Base-by-base conservation (phyloP, 2,797 vertebrate species). In the Muscicapa comitata region DNA sequence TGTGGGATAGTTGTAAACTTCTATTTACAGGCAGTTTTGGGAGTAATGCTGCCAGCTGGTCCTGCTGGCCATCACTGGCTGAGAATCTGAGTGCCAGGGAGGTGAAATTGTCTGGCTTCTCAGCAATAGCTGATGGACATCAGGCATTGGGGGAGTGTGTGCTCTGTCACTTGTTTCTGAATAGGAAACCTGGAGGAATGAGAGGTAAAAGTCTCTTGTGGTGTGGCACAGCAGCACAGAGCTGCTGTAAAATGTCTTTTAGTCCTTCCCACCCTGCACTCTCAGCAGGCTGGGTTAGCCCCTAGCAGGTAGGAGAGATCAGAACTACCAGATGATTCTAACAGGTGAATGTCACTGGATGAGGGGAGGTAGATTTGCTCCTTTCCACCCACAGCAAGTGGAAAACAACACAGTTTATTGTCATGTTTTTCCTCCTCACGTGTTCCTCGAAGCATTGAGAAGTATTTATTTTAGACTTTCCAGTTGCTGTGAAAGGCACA, bases 101-200 rank as follows among this genome's bases (percentile, higher is more conserved):
- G 50, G 37, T 9, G 72, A 4, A 3, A 7, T 29, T 15, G 5
- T 29, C 51, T 45, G 2, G 33, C 5, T 31, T 40, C 42, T 54
- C 0, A 9, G 33, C 11, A 5, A 6, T 0, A 58, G 38, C 74
- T 38, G 75, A 45, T 7, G 45, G 5, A 17, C 0, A 0, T 15
- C 1, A 8, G 72, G 54, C 3, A 5, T 3, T 6, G 6, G 17
- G 72, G 11, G 51, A 2, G 1, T 0, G 0, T 15, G 29, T 58
- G 38, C 50, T 33, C 35, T 7, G 10, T 9, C 53, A 14, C 13
- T 26, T 37, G 54, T 19, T 73, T 72, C 51, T 58, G n/a, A 61
- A 38, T 13, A 20, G 62, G 50, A 79, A 78, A 55, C 10, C 9
- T 13, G 21, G 31, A 33, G 55, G 18, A 43, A 26, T 0, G 21